Evolutionary conservation across 2,888 invertebrate species (phyloP).

Genomic region (Agelastica alni): DNA sequence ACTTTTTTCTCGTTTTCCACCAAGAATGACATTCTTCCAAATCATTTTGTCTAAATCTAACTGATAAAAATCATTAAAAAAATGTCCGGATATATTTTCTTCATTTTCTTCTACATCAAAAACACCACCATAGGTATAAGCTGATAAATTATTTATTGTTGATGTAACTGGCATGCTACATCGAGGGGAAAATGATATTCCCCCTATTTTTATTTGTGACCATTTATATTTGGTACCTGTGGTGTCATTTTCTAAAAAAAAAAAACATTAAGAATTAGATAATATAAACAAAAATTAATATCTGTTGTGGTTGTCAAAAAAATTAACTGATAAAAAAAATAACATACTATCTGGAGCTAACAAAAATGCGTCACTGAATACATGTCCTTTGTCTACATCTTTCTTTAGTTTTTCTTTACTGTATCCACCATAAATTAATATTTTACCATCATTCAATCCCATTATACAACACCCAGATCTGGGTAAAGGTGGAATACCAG

Average conservation of each 20-base stretch:
- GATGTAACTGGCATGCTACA: constrained; percentile 71
- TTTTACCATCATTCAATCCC: constrained; percentile 65
- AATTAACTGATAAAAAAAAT: not conserved
- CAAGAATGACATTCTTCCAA: constrained; percentile 70
- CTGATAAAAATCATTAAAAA: constrained; percentile 77
- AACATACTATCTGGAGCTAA: constrained; percentile 67
- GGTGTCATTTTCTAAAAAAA: constrained; percentile 62
- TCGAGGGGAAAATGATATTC: constrained; percentile 66
- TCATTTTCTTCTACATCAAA: constrained; percentile 83
- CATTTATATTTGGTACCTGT: constrained; percentile 73
- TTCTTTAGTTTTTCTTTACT: constrained; percentile 74
- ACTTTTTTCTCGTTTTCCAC: constrained; percentile 56
- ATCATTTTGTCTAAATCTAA: constrained; percentile 75
- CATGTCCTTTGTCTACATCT: constrained; percentile 73
- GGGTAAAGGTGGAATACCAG: constrained; percentile 72
- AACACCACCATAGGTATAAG: constrained; percentile 87
- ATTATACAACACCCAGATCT: constrained; percentile 82
- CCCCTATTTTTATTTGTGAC: constrained; percentile 68
- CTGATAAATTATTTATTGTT: constrained; percentile 64
- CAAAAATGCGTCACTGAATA: constrained; percentile 72
- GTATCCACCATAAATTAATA: constrained; percentile 78
- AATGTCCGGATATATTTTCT: constrained; percentile 70
- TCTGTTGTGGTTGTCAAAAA: no score
- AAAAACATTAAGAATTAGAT: not conserved
- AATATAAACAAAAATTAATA: not conserved